phyloP scores from a whole-genome alignment of 2,888 invertebrate species.

The Hecatera dysodea region DNA sequence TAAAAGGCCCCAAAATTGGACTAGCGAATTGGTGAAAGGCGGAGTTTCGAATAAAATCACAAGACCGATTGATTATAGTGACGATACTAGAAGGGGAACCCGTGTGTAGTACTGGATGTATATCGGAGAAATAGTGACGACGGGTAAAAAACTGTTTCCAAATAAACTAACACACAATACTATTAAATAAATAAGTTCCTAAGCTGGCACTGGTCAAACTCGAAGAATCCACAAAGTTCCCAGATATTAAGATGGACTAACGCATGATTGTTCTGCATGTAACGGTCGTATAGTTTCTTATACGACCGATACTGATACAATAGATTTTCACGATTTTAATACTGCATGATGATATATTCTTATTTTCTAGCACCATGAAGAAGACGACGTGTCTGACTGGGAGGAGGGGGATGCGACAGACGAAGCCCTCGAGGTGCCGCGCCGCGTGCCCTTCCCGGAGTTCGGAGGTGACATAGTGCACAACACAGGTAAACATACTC shows the following conservation, averaged over 20 bases:
- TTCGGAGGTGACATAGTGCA: slow-evolving; percentile 93
- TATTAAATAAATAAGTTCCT: no score
- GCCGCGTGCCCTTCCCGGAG: slow-evolving; percentile 93
- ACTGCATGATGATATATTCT: not conserved
- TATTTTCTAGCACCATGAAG: slow-evolving; percentile 80
- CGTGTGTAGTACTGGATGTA: not conserved
- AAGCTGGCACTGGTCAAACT: not conserved
- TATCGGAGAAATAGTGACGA: not conserved
- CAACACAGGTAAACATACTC: slow-evolving; percentile 79
- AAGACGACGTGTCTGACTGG: slow-evolving; percentile 87
- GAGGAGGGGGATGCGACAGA: slow-evolving; percentile 85
- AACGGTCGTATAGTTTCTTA: no score
- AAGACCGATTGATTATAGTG: no score
- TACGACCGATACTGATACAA: not conserved
- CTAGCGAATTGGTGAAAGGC: no score
- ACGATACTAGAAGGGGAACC: no score
- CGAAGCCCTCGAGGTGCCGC: slow-evolving; percentile 81
- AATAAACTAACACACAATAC: no score
- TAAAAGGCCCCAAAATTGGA: no score
- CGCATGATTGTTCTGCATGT: not conserved
- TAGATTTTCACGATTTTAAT: not conserved
- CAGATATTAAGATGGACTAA: not conserved
- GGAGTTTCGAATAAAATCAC: no score
- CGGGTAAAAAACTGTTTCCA: no score
- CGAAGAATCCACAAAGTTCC: not conserved